Conservation (phyloP, 1,140 invertebrate genomes). For the Penaeus vannamei region DNA sequence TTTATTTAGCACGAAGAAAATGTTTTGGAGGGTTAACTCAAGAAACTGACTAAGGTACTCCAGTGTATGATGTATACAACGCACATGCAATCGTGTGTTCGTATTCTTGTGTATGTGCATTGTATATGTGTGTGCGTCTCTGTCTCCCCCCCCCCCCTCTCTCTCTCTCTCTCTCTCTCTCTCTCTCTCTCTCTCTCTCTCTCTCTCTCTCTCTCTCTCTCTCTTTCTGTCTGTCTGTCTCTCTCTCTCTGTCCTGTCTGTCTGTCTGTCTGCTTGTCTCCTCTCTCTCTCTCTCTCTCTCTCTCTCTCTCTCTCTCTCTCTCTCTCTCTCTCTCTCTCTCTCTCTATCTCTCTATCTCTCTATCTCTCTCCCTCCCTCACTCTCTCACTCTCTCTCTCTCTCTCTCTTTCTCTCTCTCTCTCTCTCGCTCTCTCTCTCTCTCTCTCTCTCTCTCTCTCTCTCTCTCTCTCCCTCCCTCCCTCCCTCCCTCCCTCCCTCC, state of each 20-base stretch:
- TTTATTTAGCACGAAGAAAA: conserved; percentile 15
- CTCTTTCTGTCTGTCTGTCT: conserved; percentile 2
- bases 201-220: not conserved
- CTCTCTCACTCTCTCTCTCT: not conserved
- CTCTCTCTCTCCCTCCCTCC: not conserved
- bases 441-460: not conserved
- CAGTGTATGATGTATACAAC: no score
- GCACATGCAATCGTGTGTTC: no score
- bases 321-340: no score
- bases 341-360: not conserved
- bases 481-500: not conserved
- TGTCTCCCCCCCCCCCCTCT: not conserved
- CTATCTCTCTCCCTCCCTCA: not conserved
- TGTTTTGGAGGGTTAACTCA: not conserved
- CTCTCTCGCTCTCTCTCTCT: not conserved
- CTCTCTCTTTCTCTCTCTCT: not conserved
- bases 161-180: not conserved
- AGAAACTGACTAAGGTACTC: no score
- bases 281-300: not conserved
- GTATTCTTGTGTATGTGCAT: no score
- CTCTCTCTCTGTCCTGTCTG: not conserved
- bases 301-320: no score
- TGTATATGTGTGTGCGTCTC: not conserved
- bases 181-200: not conserved
- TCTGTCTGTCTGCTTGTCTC: no score